phyloP scores from a whole-genome alignment of 2,113 vertebrate species.

The Machaerirhynchus nigripectus region DNA sequence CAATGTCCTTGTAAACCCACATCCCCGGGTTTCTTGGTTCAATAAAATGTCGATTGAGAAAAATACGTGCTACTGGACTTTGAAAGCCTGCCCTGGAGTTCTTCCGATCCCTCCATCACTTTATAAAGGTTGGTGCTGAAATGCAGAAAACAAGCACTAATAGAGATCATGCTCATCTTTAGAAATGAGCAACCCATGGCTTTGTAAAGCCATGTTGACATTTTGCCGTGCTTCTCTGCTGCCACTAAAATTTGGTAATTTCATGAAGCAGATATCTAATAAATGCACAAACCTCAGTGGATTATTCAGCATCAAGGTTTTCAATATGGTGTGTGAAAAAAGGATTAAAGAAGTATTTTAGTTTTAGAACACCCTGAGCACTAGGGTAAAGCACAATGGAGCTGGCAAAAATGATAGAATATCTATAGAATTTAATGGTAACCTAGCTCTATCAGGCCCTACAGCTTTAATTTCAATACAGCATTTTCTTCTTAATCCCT shows the following conservation, averaged over 20 bases:
- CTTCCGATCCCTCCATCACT: background rate
- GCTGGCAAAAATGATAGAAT: slow-evolving; percentile 8
- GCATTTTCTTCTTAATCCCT: slow-evolving; percentile 43
- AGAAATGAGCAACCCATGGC: slow-evolving; percentile 54
- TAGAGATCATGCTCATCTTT: slow-evolving; percentile 61
- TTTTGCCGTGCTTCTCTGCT: slow-evolving; percentile 55
- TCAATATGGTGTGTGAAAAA: slow-evolving; percentile 49
- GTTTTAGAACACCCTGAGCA: slow-evolving; percentile 8
- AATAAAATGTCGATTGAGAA: slow-evolving; percentile 34
- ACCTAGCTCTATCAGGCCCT: slow-evolving; percentile 19
- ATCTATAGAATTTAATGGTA: slow-evolving; percentile 58
- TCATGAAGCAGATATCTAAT: slow-evolving; percentile 67
- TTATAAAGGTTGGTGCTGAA: slow-evolving; percentile 35
- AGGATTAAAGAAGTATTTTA: slow-evolving; percentile 63
- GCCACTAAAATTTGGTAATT: slow-evolving; percentile 70
- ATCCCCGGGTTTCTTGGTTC: background rate
- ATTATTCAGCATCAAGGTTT: slow-evolving; percentile 66
- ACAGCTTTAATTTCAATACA: slow-evolving; percentile 63
- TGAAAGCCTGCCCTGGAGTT: background rate
- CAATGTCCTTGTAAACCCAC: background rate
- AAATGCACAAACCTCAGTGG: slow-evolving; percentile 13
- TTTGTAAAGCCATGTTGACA: slow-evolving; percentile 62
- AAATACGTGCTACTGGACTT: slow-evolving; percentile 46
- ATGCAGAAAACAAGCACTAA: slow-evolving; percentile 46
- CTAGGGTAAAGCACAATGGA: slow-evolving; percentile 15